Base-by-base conservation (phyloP, 2,113 vertebrate species). In the Canis aureus region DNA sequence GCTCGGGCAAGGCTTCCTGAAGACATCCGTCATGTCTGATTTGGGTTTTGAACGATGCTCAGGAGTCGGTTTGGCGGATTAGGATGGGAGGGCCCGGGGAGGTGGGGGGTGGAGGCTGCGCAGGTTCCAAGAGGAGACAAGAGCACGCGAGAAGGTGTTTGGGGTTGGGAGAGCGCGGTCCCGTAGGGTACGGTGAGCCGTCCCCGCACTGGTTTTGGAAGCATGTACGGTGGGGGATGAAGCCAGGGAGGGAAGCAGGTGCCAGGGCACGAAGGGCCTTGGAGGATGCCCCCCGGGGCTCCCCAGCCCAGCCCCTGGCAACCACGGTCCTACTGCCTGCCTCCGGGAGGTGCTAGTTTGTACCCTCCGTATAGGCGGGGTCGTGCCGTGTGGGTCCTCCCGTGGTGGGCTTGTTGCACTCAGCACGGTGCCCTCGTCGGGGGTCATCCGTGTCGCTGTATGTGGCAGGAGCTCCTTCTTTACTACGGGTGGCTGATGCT, bases 31-130 rank as follows among this genome's bases (percentile, higher is more conserved):
- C 6, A 66, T 25, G 6, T 82, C 66, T 86, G 49, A 85, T 53
- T 32, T 82, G 27, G 62, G 59, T 73, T 93, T 85, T 90, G 22
- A 85, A 81, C 35, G 20, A 76, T 78, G 8, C 16, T 43, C 0
- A 76, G 38, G 32, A 60, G 67, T 82, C 53, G 53, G 80, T 35
- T 29, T 78, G 32, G 29, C 4, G 84, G 85, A 38, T 82, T n/a
- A 82, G 60, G 82, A 10, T n/a, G 7, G 38, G 13, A 85, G 32
- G 60, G 13, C 51, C 51, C 86, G 22, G 8, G 6, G 32, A 7
- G 15, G 6, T 8, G 16, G 6, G 0, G 22, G 2, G 7, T 35
- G 8, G 82, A 9, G 1, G 16, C 12, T 79, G 29, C 22, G 25
- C 20, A 62, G 2, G 2, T 66, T 76, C 29, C 78, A 69, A 43